Conservation (phyloP, 64 coral and sea anemone genomes). For the Porites lutea region DNA sequence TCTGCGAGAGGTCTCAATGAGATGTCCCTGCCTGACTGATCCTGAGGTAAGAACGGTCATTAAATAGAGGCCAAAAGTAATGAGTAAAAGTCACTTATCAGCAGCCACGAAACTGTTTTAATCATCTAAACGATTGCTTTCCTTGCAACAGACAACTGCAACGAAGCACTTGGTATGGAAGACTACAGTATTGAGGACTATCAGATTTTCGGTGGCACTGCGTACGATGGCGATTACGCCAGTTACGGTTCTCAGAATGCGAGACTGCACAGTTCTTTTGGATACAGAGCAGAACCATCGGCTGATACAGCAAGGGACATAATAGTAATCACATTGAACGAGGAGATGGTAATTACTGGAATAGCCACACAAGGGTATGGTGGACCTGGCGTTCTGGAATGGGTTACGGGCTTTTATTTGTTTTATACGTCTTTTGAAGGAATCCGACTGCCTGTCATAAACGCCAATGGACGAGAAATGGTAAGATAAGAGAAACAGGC, state of each 20-base stretch:
- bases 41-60: too few relatives aligned
- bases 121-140: neutral
- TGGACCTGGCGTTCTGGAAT: constrained; percentile 23
- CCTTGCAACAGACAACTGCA: neutral
- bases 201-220: constrained; percentile 4
- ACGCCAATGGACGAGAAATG: constrained; percentile 8
- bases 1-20: too few relatives aligned
- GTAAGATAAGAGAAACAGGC: neutral
- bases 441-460: neutral
- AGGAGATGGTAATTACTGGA: constrained; percentile 39
- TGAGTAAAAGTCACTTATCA: too few relatives aligned
- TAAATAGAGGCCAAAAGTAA: too few relatives aligned
- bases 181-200: constrained; percentile 10
- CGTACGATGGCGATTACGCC: constrained; percentile 8
- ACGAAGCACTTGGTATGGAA: constrained; percentile 35
- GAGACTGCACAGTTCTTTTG: neutral
- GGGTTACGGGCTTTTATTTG: constrained; percentile 49
- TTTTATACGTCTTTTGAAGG: constrained; percentile 1
- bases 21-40: too few relatives aligned
- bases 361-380: constrained; percentile 66
- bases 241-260: constrained; percentile 28
- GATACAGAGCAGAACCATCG: neutral
- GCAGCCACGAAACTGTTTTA: neutral
- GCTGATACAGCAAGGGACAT: neutral
- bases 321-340: constrained; percentile 27